Conservation (phyloP, 2,113 vertebrate species). For the Scopus umbretta region DNA sequence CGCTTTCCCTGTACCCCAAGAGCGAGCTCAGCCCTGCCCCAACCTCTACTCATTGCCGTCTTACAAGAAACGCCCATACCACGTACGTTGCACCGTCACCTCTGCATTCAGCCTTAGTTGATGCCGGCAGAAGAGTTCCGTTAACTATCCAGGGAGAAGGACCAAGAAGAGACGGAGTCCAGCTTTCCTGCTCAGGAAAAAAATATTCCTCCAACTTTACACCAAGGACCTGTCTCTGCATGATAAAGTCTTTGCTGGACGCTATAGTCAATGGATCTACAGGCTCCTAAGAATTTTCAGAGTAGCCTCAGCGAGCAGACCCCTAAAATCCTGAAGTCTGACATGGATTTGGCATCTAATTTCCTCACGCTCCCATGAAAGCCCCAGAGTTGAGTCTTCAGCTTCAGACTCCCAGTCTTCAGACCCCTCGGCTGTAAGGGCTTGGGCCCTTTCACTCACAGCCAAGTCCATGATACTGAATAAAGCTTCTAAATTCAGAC, state of each 20-base stretch:
- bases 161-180: not conserved
- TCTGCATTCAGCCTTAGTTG: not conserved
- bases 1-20: not conserved
- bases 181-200: not conserved
- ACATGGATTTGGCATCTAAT: not conserved
- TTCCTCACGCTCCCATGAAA: not conserved
- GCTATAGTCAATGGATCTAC: not conserved
- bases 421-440: not conserved
- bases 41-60: fast-evolving
- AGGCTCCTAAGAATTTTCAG: not conserved
- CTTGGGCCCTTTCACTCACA: not conserved
- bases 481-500: not conserved
- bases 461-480: not conserved
- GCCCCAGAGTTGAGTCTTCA: not conserved
- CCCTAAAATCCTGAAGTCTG: not conserved
- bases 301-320: not conserved
- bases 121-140: not conserved
- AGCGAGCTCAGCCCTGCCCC: not conserved
- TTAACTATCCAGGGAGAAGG: fast-evolving
- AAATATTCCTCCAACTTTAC: not conserved
- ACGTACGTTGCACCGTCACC: not conserved
- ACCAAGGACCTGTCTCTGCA: not conserved
- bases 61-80: fast-evolving
- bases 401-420: not conserved
- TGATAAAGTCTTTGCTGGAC: not conserved